A percentile compares a stretch with the other conserved stretches of the same genome.
Conservation (phyloP, 1,140 invertebrate genomes). For the Drosophila burlai region DNA sequence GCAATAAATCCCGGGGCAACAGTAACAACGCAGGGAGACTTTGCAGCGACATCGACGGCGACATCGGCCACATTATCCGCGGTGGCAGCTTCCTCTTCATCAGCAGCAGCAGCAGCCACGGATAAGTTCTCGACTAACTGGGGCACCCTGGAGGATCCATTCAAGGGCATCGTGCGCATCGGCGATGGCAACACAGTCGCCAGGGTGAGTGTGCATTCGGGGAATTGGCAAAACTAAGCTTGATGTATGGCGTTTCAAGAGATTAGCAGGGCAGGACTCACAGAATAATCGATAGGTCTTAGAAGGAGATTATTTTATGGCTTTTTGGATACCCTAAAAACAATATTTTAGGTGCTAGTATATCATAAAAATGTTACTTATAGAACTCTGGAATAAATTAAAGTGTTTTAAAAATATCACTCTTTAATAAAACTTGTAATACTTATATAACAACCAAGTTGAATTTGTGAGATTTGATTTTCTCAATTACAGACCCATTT, state of each 20-base stretch:
- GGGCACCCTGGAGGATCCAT: slow-evolving; percentile 51
- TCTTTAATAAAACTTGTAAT: no score
- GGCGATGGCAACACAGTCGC: slow-evolving; percentile 77
- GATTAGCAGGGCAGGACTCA: background rate
- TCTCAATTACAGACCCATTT: background rate
- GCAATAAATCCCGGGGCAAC: slow-evolving; percentile 86
- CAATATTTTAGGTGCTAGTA: background rate
- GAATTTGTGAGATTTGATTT: slow-evolving; percentile 4
- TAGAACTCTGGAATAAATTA: no score
- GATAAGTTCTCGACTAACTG: slow-evolving; percentile 39
- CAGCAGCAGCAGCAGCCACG: slow-evolving; percentile 6
- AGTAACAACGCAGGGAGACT: slow-evolving; percentile 31
- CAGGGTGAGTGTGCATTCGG: slow-evolving; percentile 53
- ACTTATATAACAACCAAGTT: background rate
- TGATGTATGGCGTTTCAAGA: background rate
- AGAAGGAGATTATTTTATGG: background rate
- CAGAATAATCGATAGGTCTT: background rate
- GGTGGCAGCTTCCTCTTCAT: slow-evolving; percentile 26
- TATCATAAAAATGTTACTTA: background rate
- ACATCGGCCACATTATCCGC: slow-evolving; percentile 42
- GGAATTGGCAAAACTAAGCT: slow-evolving; percentile 10
- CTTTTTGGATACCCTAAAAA: background rate
- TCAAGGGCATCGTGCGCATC: slow-evolving; percentile 72
- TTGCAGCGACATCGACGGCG: slow-evolving; percentile 38
- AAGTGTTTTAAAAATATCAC: no score